These are phyloP conservation scores for Drosophila athabasca DNA, from an alignment of 1,140 invertebrate genomes.

Conservation along the genomic window DNA sequence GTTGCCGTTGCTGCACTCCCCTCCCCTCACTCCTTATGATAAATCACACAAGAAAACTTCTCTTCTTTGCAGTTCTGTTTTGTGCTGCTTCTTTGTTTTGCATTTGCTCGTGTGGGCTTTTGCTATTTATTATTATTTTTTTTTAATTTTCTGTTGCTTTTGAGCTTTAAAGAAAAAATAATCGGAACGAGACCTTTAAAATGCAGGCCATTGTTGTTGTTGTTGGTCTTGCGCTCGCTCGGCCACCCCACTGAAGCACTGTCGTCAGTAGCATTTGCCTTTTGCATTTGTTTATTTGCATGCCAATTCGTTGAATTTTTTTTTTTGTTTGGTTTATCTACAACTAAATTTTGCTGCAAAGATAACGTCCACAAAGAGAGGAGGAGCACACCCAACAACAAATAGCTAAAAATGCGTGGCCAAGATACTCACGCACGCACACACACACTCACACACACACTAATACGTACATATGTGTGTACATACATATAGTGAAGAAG, in stretches of 20 bases:
- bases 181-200: conserved; percentile 46
- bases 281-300: conserved; percentile 64
- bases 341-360: conserved; percentile 49
- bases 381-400: neutral
- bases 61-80: no score
- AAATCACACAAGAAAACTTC: no score
- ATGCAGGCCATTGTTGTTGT: conserved; percentile 38
- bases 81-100: no score
- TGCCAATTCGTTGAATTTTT: conserved; percentile 52
- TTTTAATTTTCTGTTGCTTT: neutral
- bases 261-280: conserved; percentile 8
- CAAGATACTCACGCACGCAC: neutral
- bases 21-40: no score
- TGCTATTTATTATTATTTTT: no score
- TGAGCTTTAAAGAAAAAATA: conserved; percentile 12
- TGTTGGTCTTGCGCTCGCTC: neutral
- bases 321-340: conserved; percentile 41
- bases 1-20: conserved; percentile 7
- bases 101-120: neutral
- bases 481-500: conserved; percentile 13
- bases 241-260: no score
- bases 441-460: no score
- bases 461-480: neutral
- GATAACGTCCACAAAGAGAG: neutral
- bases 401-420: conserved; percentile 11